Base-by-base conservation (phyloP, 2,888 invertebrate species). In the Seladonia tumulorum region DNA sequence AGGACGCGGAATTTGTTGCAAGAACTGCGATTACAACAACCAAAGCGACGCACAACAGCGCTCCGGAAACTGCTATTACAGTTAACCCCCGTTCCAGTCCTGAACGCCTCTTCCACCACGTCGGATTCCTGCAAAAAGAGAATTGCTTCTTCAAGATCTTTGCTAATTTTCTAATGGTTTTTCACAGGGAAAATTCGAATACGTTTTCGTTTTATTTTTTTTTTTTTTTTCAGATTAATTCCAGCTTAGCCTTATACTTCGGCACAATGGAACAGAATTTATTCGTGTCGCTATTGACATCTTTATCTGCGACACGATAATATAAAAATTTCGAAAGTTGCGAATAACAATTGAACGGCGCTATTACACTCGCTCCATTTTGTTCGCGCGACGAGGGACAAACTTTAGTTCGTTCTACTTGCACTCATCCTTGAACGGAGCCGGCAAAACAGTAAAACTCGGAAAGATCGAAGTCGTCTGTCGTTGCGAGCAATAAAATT, bases 71-170 rank as follows among this genome's bases (percentile, higher is more conserved):
- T 85, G 96, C 95, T 71, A 97, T 95, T 83, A 97, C 95, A 83
- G 97, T 97, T 90, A 98, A 95, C 71, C 97, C 96, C 90, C 97
- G 96, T 95, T 98, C 98, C 95, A 97, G 95, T 88, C 97, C 96
- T 66, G 97, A 97, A 90, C 97, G 96, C 87, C 97, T 96, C 90
- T 97, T 97, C 98, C 98, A 98, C 97, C 97, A 98, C 95, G 97
- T 97, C 91, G 97, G 97, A 95, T 97, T 97, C 96, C 97, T 97
- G 95, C 4, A 68, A 66, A 70, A 71, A 29, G 12, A 8, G 8
- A 73, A 73, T n/a, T 1, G 42, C 3, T n/a, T n/a, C 12, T 42
- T 42, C 42, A n/a, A 42, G 1, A n/a, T 42, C 22, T 39, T 22
- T 10, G 8, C 35, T 18, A 22, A 35, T 66, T 22, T 57, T 39